Percentiles rank a stretch among this genome's conserved stretches.
Conservation (phyloP, 2,888 invertebrate genomes). For the Portevinia maculata region DNA sequence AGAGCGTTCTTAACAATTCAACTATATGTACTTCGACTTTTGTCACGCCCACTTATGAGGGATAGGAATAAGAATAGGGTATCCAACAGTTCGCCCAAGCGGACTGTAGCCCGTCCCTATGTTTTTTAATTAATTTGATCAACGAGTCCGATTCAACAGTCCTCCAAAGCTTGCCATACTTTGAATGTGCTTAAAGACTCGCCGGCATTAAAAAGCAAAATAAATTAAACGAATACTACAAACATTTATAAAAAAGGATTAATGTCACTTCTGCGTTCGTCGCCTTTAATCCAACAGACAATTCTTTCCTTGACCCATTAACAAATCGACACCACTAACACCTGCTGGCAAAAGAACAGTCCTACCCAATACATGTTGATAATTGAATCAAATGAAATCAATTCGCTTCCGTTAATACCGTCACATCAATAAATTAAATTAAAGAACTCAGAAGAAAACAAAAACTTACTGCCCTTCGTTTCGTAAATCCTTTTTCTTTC, state of each 20-base stretch:
- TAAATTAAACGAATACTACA: neutral
- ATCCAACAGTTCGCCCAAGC: too few relatives aligned
- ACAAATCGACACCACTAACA: conserved; percentile 41
- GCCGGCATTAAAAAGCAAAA: neutral
- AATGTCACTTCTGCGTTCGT: neutral
- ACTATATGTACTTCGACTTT: too few relatives aligned
- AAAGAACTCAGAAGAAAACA: conserved; percentile 16
- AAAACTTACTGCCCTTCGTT: conserved; percentile 29
- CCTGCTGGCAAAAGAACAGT: conserved; percentile 41
- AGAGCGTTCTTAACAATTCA: too few relatives aligned
- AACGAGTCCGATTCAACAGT: too few relatives aligned
- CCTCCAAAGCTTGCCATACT: too few relatives aligned
- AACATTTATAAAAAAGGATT: neutral
- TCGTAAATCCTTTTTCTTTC: conserved; percentile 37
- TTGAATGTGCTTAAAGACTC: too few relatives aligned
- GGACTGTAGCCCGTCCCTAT: too few relatives aligned
- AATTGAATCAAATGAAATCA: conserved; percentile 73
- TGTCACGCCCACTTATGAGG: too few relatives aligned
- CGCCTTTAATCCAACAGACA: neutral
- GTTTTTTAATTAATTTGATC: too few relatives aligned
- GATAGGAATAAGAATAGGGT: too few relatives aligned
- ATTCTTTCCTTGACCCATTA: conserved; percentile 4
- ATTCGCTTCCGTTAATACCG: conserved; percentile 73
- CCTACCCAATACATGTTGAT: conserved; percentile 65
- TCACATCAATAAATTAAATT: conserved; percentile 59